A percentile compares a stretch with the other conserved stretches of the same genome.
Conservation (phyloP, 2,797 vertebrate species). For the Schizopygopsis malacanthus region DNA sequence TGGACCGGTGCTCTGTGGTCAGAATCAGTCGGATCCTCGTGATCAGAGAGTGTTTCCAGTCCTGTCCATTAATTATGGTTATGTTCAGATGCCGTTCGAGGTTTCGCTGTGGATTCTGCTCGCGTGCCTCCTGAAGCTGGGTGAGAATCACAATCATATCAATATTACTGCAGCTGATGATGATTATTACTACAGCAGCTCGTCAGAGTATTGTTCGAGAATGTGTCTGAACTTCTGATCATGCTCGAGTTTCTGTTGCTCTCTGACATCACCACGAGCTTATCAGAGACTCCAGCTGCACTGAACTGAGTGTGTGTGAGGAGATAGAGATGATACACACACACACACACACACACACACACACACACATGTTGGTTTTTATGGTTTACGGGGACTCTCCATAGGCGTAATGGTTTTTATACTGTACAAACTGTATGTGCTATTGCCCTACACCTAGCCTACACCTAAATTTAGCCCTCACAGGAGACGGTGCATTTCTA, state of each 20-base stretch:
- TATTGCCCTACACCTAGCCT: too few relatives aligned
- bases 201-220: not conserved
- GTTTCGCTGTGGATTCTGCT: constrained; percentile 94
- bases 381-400: too few relatives aligned
- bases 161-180: not conserved
- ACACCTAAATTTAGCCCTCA: too few relatives aligned
- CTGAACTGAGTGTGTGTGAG: not conserved
- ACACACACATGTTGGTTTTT: too few relatives aligned
- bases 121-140: constrained; percentile 95
- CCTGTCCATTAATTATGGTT: constrained; percentile 81
- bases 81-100: constrained; percentile 87
- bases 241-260: not conserved
- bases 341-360: not conserved
- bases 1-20: not conserved
- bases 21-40: constrained; percentile 9
- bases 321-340: not conserved
- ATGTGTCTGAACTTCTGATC: not conserved
- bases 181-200: not conserved
- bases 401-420: too few relatives aligned
- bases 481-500: too few relatives aligned
- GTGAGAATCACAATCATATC: constrained; percentile 72
- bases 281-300: constrained; percentile 6
- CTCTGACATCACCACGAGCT: not conserved
- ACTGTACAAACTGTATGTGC: too few relatives aligned
- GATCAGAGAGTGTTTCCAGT: constrained; percentile 85